These are phyloP conservation scores for Dendrocopos noguchii DNA, from an alignment of 2,113 vertebrate genomes.

Conservation along the genomic window DNA sequence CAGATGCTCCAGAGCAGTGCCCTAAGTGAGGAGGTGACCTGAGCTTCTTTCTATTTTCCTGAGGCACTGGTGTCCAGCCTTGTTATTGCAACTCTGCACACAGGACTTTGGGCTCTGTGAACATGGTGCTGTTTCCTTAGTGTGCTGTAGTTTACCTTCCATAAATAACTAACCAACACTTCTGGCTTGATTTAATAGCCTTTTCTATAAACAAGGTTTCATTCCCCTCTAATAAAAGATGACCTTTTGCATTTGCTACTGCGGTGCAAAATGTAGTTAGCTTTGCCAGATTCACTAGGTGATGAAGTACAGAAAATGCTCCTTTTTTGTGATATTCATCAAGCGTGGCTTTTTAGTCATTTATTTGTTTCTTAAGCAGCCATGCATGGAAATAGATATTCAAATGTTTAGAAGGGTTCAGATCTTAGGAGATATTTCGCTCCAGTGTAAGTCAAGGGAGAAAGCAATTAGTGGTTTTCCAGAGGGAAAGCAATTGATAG, in stretches of 20 bases:
- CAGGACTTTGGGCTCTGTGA: neutral
- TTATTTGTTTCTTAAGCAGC: neutral
- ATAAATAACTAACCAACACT: constrained; percentile 55
- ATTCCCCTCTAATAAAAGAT: constrained; percentile 43
- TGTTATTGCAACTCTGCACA: constrained; percentile 15
- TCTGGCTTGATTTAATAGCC: constrained; percentile 14
- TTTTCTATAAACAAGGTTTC: constrained; percentile 41
- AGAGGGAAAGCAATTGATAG: neutral
- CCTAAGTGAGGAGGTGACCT: neutral
- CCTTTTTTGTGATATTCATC: constrained; percentile 7
- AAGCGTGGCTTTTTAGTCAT: neutral
- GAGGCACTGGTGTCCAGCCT: neutral
- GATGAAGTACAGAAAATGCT: constrained; percentile 32
- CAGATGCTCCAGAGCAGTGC: constrained; percentile 3
- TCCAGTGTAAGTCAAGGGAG: neutral
- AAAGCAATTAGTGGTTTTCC: neutral
- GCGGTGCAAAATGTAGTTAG: constrained; percentile 33
- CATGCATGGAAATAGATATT: neutral
- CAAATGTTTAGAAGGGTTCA: constrained; percentile 7
- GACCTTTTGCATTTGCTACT: neutral
- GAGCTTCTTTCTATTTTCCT: constrained; percentile 1
- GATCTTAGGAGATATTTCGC: constrained; percentile 21
- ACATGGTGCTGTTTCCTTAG: neutral
- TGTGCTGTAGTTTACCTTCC: constrained; percentile 41
- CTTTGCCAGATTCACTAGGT: constrained; percentile 25